These are phyloP conservation scores for Hyles vespertilio DNA, from an alignment of 1,140 invertebrate genomes.

Conservation along the genomic window DNA sequence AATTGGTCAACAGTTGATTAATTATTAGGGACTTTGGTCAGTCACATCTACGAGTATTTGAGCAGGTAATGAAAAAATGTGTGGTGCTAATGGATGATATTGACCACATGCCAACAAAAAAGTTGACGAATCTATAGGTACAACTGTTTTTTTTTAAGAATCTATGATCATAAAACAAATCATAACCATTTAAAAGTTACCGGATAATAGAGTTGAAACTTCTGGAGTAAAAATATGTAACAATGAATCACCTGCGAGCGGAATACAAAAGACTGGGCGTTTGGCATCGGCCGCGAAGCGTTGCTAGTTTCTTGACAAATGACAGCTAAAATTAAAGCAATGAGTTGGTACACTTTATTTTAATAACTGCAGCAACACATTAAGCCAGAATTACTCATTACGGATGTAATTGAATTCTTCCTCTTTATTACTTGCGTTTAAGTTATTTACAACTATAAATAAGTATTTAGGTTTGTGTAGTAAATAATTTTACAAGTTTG, in stretches of 20 bases:
- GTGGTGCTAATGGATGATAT: no score
- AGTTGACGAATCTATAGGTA: no score
- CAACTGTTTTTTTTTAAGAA: no score
- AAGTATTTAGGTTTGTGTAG: no score
- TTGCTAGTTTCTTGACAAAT: slow-evolving; percentile 47
- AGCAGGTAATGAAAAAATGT: no score
- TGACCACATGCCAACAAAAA: no score
- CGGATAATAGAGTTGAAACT: slow-evolving; percentile 6
- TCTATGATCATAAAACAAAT: no score
- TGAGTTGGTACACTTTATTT: slow-evolving; percentile 15
- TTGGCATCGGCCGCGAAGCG: slow-evolving; percentile 40
- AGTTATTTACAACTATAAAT: no score
- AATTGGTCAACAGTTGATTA: slow-evolving; percentile 7
- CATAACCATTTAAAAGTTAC: no score
- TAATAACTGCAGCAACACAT: slow-evolving; percentile 3
- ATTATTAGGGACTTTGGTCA: slow-evolving; percentile 1
- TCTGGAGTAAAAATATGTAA: slow-evolving; percentile 17
- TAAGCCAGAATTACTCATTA: background rate
- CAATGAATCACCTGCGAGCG: slow-evolving; percentile 40
- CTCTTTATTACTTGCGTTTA: no score
- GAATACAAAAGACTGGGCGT: slow-evolving; percentile 47
- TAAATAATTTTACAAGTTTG: no score
- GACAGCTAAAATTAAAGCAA: slow-evolving; percentile 57
- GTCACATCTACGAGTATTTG: background rate
- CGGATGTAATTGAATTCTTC: no score